A percentile compares a stretch with the other conserved stretches of the same genome.
phyloP scores from a whole-genome alignment of 1,140 invertebrate genomes.

The Saccostrea glomerata region DNA sequence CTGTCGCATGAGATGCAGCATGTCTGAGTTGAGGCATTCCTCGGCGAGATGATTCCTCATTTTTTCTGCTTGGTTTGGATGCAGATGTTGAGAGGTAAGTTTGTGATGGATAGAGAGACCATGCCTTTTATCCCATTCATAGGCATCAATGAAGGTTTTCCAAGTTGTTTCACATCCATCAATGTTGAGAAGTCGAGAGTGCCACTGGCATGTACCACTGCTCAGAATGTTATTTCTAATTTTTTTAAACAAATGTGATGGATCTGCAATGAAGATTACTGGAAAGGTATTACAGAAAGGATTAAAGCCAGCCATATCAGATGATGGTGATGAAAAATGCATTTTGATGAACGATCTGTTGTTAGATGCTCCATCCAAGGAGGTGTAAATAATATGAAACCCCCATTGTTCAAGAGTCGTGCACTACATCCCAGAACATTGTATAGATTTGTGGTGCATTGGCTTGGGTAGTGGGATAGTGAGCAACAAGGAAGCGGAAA shows the following conservation, averaged over 20 bases:
- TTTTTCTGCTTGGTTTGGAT: slow-evolving; percentile 32
- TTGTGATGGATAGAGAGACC: not conserved
- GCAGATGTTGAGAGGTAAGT: slow-evolving; percentile 39
- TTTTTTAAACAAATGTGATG: slow-evolving; percentile 51
- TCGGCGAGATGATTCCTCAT: slow-evolving; percentile 47
- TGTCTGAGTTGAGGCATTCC: slow-evolving; percentile 28
- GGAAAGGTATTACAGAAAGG: not conserved
- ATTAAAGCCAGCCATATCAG: not conserved
- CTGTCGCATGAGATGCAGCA: slow-evolving; percentile 41
- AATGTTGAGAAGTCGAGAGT: not conserved
- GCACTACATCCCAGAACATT: slow-evolving; percentile 30
- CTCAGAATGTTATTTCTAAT: slow-evolving; percentile 50
- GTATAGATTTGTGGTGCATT: no score
- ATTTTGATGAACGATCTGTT: slow-evolving; percentile 22
- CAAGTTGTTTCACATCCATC: not conserved
- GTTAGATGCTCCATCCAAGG: slow-evolving; percentile 46
- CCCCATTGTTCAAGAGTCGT: slow-evolving; percentile 6
- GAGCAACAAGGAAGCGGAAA: no score
- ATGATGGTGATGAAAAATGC: not conserved
- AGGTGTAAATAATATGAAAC: slow-evolving; percentile 42
- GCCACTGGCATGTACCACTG: not conserved
- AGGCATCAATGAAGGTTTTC: not conserved
- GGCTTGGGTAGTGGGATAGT: no score
- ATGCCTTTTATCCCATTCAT: not conserved
- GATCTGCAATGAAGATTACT: slow-evolving; percentile 48